Evolutionary conservation across 2,888 invertebrate species (phyloP).

Genomic region (Cotesia congregata): DNA sequence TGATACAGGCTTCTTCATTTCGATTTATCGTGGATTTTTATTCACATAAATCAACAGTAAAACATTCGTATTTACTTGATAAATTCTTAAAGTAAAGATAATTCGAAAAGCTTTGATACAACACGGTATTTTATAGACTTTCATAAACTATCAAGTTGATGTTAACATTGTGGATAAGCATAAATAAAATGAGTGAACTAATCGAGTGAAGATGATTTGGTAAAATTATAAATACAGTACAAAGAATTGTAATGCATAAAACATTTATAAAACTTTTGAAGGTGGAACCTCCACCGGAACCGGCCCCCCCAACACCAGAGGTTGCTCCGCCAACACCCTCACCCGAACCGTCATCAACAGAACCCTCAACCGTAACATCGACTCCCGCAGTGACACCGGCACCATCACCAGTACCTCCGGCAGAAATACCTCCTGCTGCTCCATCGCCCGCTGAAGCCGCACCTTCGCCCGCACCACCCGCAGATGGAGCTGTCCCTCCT

Average conservation of each 20-base stretch:
- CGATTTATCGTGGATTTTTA: background rate
- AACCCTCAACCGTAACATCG: constrained; percentile 50
- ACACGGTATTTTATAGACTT: too few species aligned
- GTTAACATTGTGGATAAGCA: background rate
- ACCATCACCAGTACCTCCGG: constrained; percentile 57
- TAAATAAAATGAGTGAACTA: background rate
- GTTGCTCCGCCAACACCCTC: constrained; percentile 52
- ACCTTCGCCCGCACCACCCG: constrained; percentile 53
- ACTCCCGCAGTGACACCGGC: constrained; percentile 40
- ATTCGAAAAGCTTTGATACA: too few species aligned
- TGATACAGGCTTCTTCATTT: constrained; percentile 22
- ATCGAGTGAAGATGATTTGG: background rate
- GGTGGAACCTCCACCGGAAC: constrained; percentile 31
- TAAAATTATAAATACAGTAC: background rate
- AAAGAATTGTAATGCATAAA: background rate
- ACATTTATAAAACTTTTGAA: constrained; percentile 10
- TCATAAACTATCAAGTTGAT: background rate
- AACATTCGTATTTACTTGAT: background rate
- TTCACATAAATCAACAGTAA: background rate
- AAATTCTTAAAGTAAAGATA: background rate
- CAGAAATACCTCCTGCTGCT: constrained; percentile 49
- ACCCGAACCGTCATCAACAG: constrained; percentile 54
- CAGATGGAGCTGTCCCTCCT: constrained; percentile 40
- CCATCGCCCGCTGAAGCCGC: constrained; percentile 34
- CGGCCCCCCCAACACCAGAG: constrained; percentile 45